These are phyloP conservation scores for Sesamia inferens DNA, from an alignment of 2,888 invertebrate species.

Conservation along the genomic window DNA sequence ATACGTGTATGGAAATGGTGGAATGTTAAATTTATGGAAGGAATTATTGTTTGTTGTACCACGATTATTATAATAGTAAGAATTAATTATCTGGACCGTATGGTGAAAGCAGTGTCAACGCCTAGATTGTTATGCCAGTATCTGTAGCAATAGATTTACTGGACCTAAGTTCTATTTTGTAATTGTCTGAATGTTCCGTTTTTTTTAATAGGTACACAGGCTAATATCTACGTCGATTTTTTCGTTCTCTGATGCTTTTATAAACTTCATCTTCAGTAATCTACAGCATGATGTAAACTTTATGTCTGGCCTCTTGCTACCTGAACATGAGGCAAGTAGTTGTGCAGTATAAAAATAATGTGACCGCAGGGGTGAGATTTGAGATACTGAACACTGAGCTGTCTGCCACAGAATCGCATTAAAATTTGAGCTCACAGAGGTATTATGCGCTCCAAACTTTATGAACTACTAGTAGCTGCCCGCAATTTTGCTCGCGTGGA, in stretches of 20 bases:
- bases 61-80: slow-evolving; percentile 65
- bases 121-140: slow-evolving; percentile 17
- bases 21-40: slow-evolving; percentile 59
- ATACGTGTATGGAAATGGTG: slow-evolving; percentile 60
- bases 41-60: slow-evolving; percentile 60
- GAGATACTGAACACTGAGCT: neutral
- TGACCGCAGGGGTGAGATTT: too few species aligned
- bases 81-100: slow-evolving; percentile 57
- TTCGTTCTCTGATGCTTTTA: neutral
- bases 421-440: neutral
- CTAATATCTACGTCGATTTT: neutral
- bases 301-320: neutral
- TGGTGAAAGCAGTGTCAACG: slow-evolving; percentile 48
- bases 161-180: neutral
- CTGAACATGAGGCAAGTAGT: neutral
- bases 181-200: neutral
- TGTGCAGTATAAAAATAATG: neutral
- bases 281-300: neutral
- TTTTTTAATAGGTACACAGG: neutral
- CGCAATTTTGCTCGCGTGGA: too few species aligned
- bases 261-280: neutral
- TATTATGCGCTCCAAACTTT: neutral
- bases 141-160: slow-evolving; percentile 27
- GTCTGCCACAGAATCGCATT: neutral
- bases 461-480: too few species aligned